Evolutionary conservation across 2,113 vertebrate species (phyloP).

Genomic region (Cavia aperea): DNA sequence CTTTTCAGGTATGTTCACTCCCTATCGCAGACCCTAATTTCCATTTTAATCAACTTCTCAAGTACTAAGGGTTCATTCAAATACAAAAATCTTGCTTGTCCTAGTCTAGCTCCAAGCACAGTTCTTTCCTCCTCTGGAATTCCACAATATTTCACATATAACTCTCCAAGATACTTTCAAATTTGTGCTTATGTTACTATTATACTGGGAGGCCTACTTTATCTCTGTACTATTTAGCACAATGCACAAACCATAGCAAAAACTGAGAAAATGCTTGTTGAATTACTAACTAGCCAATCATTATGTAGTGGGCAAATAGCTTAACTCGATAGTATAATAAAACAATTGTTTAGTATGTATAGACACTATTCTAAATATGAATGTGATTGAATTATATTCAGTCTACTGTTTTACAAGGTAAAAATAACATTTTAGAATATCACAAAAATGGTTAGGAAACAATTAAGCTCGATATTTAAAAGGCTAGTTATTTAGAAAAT

Average conservation of each 20-base stretch:
- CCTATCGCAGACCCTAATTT: not conserved
- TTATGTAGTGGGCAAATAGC: not conserved
- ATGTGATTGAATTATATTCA: constrained; percentile 21
- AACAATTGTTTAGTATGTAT: not conserved
- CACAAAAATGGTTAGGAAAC: constrained; percentile 12
- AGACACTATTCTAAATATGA: not conserved
- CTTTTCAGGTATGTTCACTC: not conserved
- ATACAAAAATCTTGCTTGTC: not conserved
- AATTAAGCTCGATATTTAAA: constrained; percentile 25
- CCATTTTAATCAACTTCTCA: not conserved
- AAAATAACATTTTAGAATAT: constrained; percentile 35
- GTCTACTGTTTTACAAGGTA: not conserved
- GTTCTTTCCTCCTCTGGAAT: not conserved
- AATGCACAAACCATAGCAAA: not conserved
- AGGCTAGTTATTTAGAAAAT: constrained; percentile 15
- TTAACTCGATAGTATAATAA: not conserved
- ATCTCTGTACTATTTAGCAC: not conserved
- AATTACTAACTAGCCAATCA: not conserved
- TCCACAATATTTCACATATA: not conserved
- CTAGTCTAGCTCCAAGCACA: not conserved
- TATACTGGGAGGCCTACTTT: not conserved
- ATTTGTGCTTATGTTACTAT: not conserved
- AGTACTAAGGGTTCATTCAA: not conserved
- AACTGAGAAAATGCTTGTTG: not conserved
- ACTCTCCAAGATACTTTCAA: not conserved